These are phyloP conservation scores for Poecilia latipinna DNA, from an alignment of 2,113 vertebrate genomes.

Conservation along the genomic window DNA sequence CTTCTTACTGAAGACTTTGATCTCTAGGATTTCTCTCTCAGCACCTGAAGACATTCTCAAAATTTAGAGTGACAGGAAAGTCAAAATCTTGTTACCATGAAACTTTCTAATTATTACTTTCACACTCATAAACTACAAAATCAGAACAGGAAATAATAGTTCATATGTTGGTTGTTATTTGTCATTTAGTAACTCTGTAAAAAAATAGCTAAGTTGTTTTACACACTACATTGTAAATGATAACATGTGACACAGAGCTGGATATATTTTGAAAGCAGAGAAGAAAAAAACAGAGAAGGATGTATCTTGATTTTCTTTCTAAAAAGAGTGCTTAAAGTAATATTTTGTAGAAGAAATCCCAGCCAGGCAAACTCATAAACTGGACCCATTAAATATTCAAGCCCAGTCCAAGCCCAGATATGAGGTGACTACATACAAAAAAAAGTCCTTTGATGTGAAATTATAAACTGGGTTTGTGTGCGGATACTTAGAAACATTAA, in stretches of 20 bases:
- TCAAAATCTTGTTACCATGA: no score
- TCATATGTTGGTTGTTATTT: constrained; percentile 39
- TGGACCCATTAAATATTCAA: constrained; percentile 51
- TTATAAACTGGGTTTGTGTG: constrained; percentile 60
- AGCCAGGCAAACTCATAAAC: constrained; percentile 25
- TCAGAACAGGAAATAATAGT: neutral
- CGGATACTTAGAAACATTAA: constrained; percentile 59
- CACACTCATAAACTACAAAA: no score
- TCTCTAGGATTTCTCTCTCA: no score
- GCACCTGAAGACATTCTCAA: no score
- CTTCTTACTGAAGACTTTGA: no score
- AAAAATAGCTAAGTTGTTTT: constrained; percentile 47
- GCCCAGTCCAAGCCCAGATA: constrained; percentile 14
- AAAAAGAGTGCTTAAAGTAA: constrained; percentile 30
- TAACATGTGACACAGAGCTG: constrained; percentile 30
- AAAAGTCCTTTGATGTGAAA: constrained; percentile 53
- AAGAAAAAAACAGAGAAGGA: constrained; percentile 22
- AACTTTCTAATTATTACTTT: no score
- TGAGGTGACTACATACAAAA: constrained; percentile 44
- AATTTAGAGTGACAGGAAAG: no score
- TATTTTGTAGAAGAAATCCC: constrained; percentile 19
- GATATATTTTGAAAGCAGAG: no score
- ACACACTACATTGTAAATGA: constrained; percentile 34
- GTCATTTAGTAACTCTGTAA: constrained; percentile 38
- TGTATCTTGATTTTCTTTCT: constrained; percentile 38